A percentile compares a stretch with the other conserved stretches of the same genome.
Evolutionary conservation across 2,797 vertebrate species (phyloP).

Genomic region (Takifugu ocellatus): DNA sequence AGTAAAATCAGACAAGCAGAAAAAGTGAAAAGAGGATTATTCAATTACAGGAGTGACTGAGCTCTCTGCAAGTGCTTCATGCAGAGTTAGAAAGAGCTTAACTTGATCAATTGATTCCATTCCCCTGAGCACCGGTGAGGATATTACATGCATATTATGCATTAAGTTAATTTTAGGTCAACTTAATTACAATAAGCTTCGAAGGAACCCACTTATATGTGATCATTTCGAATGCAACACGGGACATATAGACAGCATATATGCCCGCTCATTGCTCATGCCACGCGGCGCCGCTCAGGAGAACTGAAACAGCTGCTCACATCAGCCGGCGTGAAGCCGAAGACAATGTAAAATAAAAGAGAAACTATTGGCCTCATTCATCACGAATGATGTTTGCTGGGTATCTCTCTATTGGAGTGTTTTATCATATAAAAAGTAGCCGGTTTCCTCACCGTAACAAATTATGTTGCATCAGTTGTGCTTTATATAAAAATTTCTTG

Average conservation of each 20-base stretch:
- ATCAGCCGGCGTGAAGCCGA: slow-evolving; percentile 35
- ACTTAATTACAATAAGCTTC: slow-evolving; percentile 58
- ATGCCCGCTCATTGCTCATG: slow-evolving; percentile 38
- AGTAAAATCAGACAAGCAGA: slow-evolving; percentile 53
- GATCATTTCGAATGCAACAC: slow-evolving; percentile 48
- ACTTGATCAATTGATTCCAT: slow-evolving; percentile 61
- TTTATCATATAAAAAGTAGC: slow-evolving; percentile 11
- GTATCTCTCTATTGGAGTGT: slow-evolving; percentile 19
- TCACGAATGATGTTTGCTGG: slow-evolving; percentile 29
- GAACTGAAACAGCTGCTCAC: slow-evolving; percentile 48
- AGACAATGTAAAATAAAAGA: slow-evolving; percentile 27
- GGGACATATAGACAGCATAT: slow-evolving; percentile 29
- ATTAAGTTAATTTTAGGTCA: slow-evolving; percentile 66
- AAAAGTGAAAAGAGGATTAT: slow-evolving; percentile 39
- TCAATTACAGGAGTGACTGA: slow-evolving; percentile 56
- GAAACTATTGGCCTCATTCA: slow-evolving; percentile 32
- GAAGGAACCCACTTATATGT: slow-evolving; percentile 39
- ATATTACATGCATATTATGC: slow-evolving; percentile 69
- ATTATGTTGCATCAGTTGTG: slow-evolving; percentile 11
- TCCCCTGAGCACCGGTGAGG: slow-evolving; percentile 46
- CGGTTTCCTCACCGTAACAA: slow-evolving; percentile 17
- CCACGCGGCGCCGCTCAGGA: slow-evolving; percentile 26
- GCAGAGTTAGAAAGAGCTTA: slow-evolving; percentile 51
- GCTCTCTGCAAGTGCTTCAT: slow-evolving; percentile 52
- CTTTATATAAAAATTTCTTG: slow-evolving; percentile 20